These are phyloP conservation scores for Hyposmocoma kahamanoa DNA, from an alignment of 1,140 invertebrate genomes.

Conservation along the genomic window DNA sequence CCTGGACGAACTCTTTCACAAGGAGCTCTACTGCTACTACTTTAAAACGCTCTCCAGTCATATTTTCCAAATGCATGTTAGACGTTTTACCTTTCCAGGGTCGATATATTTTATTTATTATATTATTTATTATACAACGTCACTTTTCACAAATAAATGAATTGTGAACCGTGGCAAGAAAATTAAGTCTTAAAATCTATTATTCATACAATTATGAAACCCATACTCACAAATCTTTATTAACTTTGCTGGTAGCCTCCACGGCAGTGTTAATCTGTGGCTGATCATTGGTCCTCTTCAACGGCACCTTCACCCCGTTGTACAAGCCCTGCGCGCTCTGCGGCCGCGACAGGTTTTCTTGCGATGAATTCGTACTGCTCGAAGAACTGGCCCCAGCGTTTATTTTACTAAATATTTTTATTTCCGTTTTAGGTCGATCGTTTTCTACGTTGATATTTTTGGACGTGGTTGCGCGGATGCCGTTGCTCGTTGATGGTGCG, in stretches of 20 bases:
- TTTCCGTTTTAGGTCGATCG: constrained; percentile 7
- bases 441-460: constrained; percentile 7
- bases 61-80: too few relatives aligned
- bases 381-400: neutral
- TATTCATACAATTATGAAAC: constrained; percentile 1
- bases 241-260: constrained; percentile 24
- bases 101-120: too few relatives aligned
- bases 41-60: too few relatives aligned
- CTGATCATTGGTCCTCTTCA: constrained; percentile 49
- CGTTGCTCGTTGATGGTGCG: constrained; percentile 9
- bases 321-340: neutral
- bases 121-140: too few relatives aligned
- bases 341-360: neutral
- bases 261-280: constrained; percentile 40
- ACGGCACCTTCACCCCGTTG: constrained; percentile 11
- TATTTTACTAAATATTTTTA: neutral
- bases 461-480: constrained; percentile 1
- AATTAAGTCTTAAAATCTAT: too few relatives aligned
- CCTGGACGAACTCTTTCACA: too few relatives aligned
- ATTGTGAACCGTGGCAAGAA: too few relatives aligned
- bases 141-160: too few relatives aligned
- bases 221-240: constrained; percentile 38
- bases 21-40: too few relatives aligned
- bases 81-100: too few relatives aligned
- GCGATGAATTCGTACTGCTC: neutral